Base-by-base conservation (phyloP, 2,797 vertebrate genomes). In the Leuciscus waleckii region DNA sequence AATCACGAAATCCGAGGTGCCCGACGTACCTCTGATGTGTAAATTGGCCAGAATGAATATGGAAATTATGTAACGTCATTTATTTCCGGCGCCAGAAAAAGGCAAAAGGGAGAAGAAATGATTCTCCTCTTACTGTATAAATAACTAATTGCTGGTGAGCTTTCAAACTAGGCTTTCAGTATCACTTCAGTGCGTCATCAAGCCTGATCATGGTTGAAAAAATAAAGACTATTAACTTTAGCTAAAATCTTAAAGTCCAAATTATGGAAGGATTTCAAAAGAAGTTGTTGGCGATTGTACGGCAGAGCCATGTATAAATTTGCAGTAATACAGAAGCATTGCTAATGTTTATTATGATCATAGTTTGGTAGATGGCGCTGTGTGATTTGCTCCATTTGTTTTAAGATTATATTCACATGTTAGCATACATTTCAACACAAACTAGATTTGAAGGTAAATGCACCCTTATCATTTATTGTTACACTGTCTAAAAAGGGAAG, bases 81-180 rank as follows among this genome's bases (percentile, higher is more conserved):
- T 77, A 77, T 77, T 58, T 39, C 13, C 7, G 0, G 75, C 7
- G 4, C 56, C 35, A 41, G 67, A 77, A 58, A 76, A 58, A 37
- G 73, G 49, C 10, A 54, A 54, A 54, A 23, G 49, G 29, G 19
- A 75, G 49, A 58, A n/a, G 49, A 58, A 58, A 77, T 58, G 21
- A 77, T 39, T 58, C 35, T 23, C 54, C 32, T 26, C 54, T 23
- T 8, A 58, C 35, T 14, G 32, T 41, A 58, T 61, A 58, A 58
- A 77, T 77, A 77, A 26, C 75, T 58, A 77, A 39, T 26, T 39
- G 23, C 21, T 26, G 23, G 23, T 39, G 75, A 77, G 74, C 13
- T 58, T 77, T 56, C 49, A 76, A 23, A 76, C 17, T 21, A 37
- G 23, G 32, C 49, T 10, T 39, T 68, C 67, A 5, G 37, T 37